Evolutionary conservation across 2,113 vertebrate genomes (phyloP), one percentile per base, ranked within the genome.

Genomic region (Ageneiosus marmoratus): DNA sequence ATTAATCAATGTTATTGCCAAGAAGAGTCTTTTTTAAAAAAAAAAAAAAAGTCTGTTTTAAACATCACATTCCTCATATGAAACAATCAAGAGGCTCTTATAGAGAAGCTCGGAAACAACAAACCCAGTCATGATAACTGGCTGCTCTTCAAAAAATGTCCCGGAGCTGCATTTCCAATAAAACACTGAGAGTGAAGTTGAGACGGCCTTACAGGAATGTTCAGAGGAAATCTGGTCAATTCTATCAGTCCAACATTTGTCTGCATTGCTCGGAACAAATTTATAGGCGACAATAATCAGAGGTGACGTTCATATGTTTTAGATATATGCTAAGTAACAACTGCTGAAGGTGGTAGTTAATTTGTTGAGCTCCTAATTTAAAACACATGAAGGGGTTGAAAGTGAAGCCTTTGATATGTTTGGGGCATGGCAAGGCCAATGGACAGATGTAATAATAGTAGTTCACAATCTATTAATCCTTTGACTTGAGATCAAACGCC

Each of bases 401-500:
- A 81, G 60, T 60, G 69, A 8, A 70, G 48, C 41, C 82, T 84
- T 72, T 87, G 70, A 86, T 83, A 83, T 29, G 29, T 32, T 18
- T 41, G 37, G 53, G 74, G 79, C 62, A 84, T 53, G 53, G 74
- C 72, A 73, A 77, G 65, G 72, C 60, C 67, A 69, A n/a, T 32
- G 72, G 32, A 76, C 80, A 70, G 51, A 84, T 53, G 73, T 53
- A 84, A 70, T 53, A 81, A 83, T 83, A 86, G 65, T 51, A 73
- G 82, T 63, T 75, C 55, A 13, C 27, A 44, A 73, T 88, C 86
- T 80, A 83, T 92, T 89, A 72, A 87, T 87, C 84, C 88, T 92
- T 84, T 90, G 88, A 89, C 88, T 87, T 50, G 77, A 90, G 90
- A 91, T 93, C 88, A 92, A 90, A 93, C 89, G 81, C 80, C 51